A percentile compares a stretch with the other conserved stretches of the same genome.
Conservation (phyloP, 2,888 invertebrate species). For the Melinaea marsaeus region DNA sequence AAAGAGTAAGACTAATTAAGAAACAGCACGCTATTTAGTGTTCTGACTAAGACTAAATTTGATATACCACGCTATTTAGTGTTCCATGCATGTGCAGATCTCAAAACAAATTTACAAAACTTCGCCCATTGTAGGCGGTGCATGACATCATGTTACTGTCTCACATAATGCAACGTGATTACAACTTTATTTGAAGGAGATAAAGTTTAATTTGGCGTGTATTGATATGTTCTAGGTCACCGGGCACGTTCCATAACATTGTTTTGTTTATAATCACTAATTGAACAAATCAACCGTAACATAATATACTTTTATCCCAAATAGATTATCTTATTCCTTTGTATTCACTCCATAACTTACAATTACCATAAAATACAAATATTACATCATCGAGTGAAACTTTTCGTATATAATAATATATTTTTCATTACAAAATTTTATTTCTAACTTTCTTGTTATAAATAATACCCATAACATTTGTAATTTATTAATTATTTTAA, state of each 20-base stretch:
- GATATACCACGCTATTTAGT: slow-evolving; percentile 2
- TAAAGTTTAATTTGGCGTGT: slow-evolving; percentile 22
- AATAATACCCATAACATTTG: too few relatives aligned
- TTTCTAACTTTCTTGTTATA: too few relatives aligned
- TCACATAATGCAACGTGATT: slow-evolving; percentile 16
- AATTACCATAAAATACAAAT: too few relatives aligned
- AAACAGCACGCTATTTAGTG: slow-evolving; percentile 2
- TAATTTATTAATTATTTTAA: too few relatives aligned
- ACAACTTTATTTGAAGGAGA: slow-evolving; percentile 12
- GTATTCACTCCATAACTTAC: too few relatives aligned
- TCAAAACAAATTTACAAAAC: slow-evolving; percentile 32
- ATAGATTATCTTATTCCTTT: too few relatives aligned
- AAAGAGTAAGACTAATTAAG: too few relatives aligned
- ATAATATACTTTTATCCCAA: not conserved
- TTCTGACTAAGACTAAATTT: too few relatives aligned
- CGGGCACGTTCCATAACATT: slow-evolving; percentile 42
- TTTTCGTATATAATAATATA: too few relatives aligned
- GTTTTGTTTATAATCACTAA: slow-evolving; percentile 28
- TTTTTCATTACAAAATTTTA: too few relatives aligned
- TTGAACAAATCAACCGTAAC: slow-evolving; percentile 20
- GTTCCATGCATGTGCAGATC: slow-evolving; percentile 12
- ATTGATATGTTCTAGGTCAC: slow-evolving; percentile 59
- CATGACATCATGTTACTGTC: slow-evolving; percentile 61
- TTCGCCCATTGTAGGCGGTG: slow-evolving; percentile 44
- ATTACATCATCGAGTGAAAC: too few relatives aligned